Evolutionary conservation across 2,888 invertebrate species (phyloP).

Genomic region (Pristionchus arcanus): DNA sequence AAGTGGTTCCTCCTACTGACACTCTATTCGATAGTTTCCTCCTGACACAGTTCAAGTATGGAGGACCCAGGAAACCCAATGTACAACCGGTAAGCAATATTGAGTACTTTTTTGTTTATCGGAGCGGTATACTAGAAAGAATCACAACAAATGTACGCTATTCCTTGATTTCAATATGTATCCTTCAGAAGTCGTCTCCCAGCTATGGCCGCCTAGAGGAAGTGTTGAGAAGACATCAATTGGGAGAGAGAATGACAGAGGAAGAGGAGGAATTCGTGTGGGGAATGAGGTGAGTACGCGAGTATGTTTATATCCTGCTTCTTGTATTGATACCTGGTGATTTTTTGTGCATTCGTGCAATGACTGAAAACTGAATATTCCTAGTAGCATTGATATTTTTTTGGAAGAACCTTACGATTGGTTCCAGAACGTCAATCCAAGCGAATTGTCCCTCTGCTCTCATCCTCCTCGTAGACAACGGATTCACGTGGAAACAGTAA

Average conservation of each 20-base stretch:
- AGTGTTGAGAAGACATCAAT: conserved; percentile 55
- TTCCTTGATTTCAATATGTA: not conserved
- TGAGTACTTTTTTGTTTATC: not conserved
- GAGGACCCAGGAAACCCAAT: not conserved
- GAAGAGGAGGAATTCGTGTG: conserved; percentile 63
- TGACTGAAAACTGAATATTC: no score
- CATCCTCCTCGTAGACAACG: conserved; percentile 54
- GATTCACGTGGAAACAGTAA: conserved; percentile 45
- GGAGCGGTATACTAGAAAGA: no score
- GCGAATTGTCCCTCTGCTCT: conserved; percentile 6
- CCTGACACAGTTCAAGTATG: not conserved
- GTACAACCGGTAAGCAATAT: not conserved
- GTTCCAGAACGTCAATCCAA: conserved; percentile 21
- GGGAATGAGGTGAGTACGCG: conserved; percentile 58
- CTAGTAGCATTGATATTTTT: no score
- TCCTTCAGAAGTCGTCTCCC: not conserved
- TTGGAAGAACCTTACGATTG: not conserved
- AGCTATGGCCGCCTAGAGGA: conserved; percentile 31
- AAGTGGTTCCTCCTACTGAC: conserved; percentile 44
- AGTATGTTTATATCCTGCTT: not conserved
- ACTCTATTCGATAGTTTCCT: conserved; percentile 16
- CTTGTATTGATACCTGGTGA: no score
- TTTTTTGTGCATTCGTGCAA: no score
- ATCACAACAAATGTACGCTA: no score
- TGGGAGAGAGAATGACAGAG: conserved; percentile 55